These are phyloP conservation scores for Tetramorium alpestre DNA, from an alignment of 1,140 invertebrate genomes.

Conservation along the genomic window DNA sequence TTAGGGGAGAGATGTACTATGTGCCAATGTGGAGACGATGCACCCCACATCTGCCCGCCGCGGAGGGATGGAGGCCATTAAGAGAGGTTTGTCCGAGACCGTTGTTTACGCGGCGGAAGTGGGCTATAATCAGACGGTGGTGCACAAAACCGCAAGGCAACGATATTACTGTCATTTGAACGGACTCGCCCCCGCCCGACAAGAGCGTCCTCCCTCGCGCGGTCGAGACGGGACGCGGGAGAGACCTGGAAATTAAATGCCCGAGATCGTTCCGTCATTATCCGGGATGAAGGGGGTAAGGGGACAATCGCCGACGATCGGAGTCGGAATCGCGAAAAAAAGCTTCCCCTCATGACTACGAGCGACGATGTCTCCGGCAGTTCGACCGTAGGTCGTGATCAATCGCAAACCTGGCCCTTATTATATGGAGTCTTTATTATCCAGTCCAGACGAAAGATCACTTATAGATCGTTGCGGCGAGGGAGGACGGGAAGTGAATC, in stretches of 20 bases:
- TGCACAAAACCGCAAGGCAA: constrained; percentile 82
- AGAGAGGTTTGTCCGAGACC: constrained; percentile 78
- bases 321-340: constrained; percentile 63
- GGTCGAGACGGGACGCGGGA: constrained; percentile 21
- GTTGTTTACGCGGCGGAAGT: constrained; percentile 83
- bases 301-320: constrained; percentile 68
- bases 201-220: constrained; percentile 73
- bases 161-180: constrained; percentile 84
- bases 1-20: not conserved
- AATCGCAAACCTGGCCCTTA: constrained; percentile 29
- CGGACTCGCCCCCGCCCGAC: constrained; percentile 60
- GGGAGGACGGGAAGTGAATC: constrained; percentile 25
- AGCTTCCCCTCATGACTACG: constrained; percentile 30
- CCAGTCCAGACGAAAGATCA: constrained; percentile 28
- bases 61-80: constrained; percentile 79
- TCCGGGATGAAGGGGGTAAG: constrained; percentile 59
- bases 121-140: constrained; percentile 83
- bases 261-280: constrained; percentile 75
- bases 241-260: constrained; percentile 79
- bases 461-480: constrained; percentile 30
- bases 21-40: constrained; percentile 53
- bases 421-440: constrained; percentile 60
- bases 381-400: constrained; percentile 44
- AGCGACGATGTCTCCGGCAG: constrained; percentile 61
- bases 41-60: constrained; percentile 63